Percentiles rank a stretch among this genome's conserved stretches.
Conservation (phyloP, 2,888 invertebrate genomes). For the Rhaphigaster nebulosa region DNA sequence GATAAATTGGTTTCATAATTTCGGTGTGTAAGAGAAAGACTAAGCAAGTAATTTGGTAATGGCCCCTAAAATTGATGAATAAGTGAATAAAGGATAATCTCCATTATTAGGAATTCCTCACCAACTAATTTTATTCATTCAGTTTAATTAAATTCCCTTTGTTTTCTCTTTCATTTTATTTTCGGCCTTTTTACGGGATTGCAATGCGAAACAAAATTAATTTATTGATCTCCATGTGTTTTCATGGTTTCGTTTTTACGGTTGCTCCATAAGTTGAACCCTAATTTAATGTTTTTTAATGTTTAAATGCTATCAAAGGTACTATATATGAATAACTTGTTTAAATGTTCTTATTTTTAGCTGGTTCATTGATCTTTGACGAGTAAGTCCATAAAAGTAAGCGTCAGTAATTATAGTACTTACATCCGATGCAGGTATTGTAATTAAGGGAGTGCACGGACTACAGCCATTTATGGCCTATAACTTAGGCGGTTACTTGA, state of each 20-base stretch:
- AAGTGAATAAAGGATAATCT: background rate
- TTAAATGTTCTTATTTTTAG: no score
- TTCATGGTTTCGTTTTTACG: background rate
- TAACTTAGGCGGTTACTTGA: no score
- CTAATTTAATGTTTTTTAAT: no score
- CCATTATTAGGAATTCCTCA: background rate
- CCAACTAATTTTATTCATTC: constrained; percentile 2
- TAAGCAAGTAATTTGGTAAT: background rate
- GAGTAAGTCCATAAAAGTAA: no score
- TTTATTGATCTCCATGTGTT: background rate
- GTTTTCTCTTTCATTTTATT: background rate
- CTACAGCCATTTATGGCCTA: no score
- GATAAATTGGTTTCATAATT: background rate
- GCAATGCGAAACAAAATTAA: background rate
- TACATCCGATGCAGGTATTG: no score
- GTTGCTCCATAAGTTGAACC: no score
- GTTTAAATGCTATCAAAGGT: no score
- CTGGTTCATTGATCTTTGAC: no score
- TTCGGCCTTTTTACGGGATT: background rate
- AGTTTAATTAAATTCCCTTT: background rate
- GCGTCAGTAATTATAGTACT: no score
- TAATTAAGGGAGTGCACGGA: no score
- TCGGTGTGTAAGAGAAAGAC: background rate
- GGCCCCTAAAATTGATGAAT: background rate
- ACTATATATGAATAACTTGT: no score